phyloP scores from a whole-genome alignment of 2,797 vertebrate species.

The Hozukius guyotensis region DNA sequence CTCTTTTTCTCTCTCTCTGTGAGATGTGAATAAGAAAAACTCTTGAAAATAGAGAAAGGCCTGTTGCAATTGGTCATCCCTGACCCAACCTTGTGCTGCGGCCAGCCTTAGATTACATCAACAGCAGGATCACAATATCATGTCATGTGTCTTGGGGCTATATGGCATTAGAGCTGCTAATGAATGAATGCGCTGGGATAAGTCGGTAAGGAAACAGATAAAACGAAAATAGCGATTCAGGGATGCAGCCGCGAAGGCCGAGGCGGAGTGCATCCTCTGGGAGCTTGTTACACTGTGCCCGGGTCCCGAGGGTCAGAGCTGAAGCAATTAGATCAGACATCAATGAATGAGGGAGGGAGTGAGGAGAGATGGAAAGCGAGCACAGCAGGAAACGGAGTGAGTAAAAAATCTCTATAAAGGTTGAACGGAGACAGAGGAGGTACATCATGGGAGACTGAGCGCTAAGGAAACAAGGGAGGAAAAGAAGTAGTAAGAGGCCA shows the following conservation, averaged over 20 bases:
- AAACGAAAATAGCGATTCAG: constrained; percentile 49
- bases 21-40: constrained; percentile 1
- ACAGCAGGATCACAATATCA: constrained; percentile 40
- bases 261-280: constrained; percentile 81
- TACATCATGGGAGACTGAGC: constrained; percentile 16
- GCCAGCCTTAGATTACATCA: constrained; percentile 36
- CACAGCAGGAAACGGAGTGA: constrained; percentile 39
- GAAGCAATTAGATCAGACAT: constrained; percentile 89
- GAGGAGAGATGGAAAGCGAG: constrained; percentile 41
- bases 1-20: background rate
- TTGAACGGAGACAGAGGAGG: constrained; percentile 7
- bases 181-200: constrained; percentile 84
- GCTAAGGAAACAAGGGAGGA: constrained; percentile 3
- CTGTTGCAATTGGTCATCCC: constrained; percentile 42
- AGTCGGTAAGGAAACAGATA: constrained; percentile 41
- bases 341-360: constrained; percentile 64
- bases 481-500: constrained; percentile 10
- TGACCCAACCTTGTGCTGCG: constrained; percentile 2
- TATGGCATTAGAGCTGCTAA: constrained; percentile 78
- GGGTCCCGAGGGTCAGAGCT: constrained; percentile 78
- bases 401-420: constrained; percentile 39
- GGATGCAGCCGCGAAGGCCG: constrained; percentile 71
- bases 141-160: constrained; percentile 35
- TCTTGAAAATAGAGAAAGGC: constrained; percentile 25
- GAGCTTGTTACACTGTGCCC: constrained; percentile 89